Percentiles rank a stretch among this genome's conserved stretches.
phyloP scores from a whole-genome alignment of 1,140 invertebrate genomes.

The Neodiprion lecontei region DNA sequence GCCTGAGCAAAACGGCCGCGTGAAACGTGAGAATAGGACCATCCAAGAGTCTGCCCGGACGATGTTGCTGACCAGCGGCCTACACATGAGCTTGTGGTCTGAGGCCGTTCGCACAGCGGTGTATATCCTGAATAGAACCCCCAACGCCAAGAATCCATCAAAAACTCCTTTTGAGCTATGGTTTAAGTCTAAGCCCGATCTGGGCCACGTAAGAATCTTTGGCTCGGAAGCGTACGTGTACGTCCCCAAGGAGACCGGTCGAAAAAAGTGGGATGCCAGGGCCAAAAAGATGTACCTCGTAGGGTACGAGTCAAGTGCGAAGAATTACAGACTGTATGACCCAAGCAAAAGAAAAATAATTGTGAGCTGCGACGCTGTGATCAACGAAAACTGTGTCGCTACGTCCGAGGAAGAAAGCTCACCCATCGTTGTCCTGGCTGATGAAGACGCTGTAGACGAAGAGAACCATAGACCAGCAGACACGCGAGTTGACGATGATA shows the following conservation, averaged over 20 bases:
- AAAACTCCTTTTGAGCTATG: slow-evolving; percentile 23
- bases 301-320: slow-evolving; percentile 17
- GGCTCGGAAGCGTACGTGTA: slow-evolving; percentile 20
- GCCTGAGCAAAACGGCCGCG: slow-evolving; percentile 50
- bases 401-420: not conserved
- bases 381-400: slow-evolving; percentile 14
- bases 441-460: slow-evolving; percentile 9
- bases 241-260: slow-evolving; percentile 19
- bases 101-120: slow-evolving; percentile 51
- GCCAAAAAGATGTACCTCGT: slow-evolving; percentile 18
- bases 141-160: slow-evolving; percentile 10
- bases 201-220: slow-evolving; percentile 25
- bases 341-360: slow-evolving; percentile 10
- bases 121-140: slow-evolving; percentile 21
- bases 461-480: slow-evolving; percentile 9
- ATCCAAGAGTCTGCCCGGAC: slow-evolving; percentile 47
- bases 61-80: slow-evolving; percentile 44
- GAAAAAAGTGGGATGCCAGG: slow-evolving; percentile 23
- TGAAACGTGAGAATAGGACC: slow-evolving; percentile 51
- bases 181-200: slow-evolving; percentile 24
- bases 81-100: slow-evolving; percentile 51
- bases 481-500: not conserved
- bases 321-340: slow-evolving; percentile 23
- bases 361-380: slow-evolving; percentile 21
- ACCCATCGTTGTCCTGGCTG: not conserved